These are phyloP conservation scores for Leptopilina clavipes DNA, from an alignment of 1,140 invertebrate species.

Conservation along the genomic window DNA sequence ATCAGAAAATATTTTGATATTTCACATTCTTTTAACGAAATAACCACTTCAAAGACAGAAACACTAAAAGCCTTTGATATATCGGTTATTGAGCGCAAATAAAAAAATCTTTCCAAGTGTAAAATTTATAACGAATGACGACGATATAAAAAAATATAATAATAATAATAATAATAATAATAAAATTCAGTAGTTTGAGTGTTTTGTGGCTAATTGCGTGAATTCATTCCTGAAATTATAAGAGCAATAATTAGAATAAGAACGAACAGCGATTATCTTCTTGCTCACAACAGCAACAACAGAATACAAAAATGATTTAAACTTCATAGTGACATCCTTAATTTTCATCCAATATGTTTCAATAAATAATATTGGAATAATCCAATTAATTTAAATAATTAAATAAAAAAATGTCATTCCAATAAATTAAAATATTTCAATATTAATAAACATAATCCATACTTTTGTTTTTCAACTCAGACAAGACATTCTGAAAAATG, in stretches of 20 bases:
- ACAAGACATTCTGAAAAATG: neutral
- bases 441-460: too few species aligned
- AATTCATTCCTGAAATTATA: slow-evolving; percentile 32
- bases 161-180: slow-evolving; percentile 7
- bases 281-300: slow-evolving; percentile 12
- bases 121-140: neutral
- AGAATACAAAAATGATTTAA: slow-evolving; percentile 1
- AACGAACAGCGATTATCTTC: neutral
- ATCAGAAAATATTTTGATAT: slow-evolving; percentile 52
- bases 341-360: neutral
- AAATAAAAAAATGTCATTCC: too few species aligned
- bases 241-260: slow-evolving; percentile 8
- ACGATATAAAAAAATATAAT: neutral
- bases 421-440: too few species aligned
- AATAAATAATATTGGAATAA: too few species aligned
- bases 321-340: neutral
- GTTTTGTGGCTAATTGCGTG: slow-evolving; percentile 26
- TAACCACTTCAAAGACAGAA: slow-evolving; percentile 35
- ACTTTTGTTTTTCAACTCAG: neutral
- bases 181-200: slow-evolving; percentile 21
- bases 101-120: slow-evolving; percentile 22
- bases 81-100: slow-evolving; percentile 35
- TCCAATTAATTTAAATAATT: too few species aligned
- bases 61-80: slow-evolving; percentile 51
- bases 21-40: slow-evolving; percentile 5